Evolutionary conservation across 2,113 vertebrate species (phyloP).

Genomic region (Syngnathus typhle): DNA sequence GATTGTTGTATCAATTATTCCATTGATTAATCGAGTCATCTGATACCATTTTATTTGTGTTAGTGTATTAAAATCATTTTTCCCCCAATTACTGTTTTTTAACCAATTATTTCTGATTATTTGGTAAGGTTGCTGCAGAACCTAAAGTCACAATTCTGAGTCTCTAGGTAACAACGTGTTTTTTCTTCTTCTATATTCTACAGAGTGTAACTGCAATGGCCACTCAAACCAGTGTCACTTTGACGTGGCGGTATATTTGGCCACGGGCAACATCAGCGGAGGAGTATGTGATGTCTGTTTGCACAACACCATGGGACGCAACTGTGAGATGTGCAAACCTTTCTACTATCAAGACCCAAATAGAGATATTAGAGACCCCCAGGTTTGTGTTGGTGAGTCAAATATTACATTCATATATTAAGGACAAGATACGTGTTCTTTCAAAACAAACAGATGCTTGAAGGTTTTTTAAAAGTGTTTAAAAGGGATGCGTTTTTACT

Average conservation of each 20-base stretch:
- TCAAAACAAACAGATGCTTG: not conserved
- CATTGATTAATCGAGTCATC: too few species aligned
- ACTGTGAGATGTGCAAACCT: constrained; percentile 77
- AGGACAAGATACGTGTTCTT: not conserved
- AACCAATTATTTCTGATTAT: not conserved
- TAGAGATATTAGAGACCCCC: constrained; percentile 76
- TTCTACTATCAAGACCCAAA: constrained; percentile 74
- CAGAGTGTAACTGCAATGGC: constrained; percentile 86
- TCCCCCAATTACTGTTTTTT: too few species aligned
- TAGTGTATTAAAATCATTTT: too few species aligned
- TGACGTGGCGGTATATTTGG: constrained; percentile 86
- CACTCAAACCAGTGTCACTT: constrained; percentile 84
- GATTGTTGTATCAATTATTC: too few species aligned
- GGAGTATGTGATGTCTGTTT: constrained; percentile 76
- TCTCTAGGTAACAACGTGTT: not conserved
- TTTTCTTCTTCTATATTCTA: not conserved
- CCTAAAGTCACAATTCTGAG: not conserved
- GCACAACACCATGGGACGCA: constrained; percentile 77
- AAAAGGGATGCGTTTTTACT: not conserved
- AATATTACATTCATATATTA: not conserved
- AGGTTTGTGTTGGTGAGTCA: constrained; percentile 76
- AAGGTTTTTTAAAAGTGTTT: not conserved
- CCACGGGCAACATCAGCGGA: constrained; percentile 81
- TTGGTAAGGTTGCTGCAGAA: not conserved
- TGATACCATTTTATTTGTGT: too few species aligned